phyloP scores from a whole-genome alignment of 2,888 invertebrate genomes.

The Octodonta nipae region DNA sequence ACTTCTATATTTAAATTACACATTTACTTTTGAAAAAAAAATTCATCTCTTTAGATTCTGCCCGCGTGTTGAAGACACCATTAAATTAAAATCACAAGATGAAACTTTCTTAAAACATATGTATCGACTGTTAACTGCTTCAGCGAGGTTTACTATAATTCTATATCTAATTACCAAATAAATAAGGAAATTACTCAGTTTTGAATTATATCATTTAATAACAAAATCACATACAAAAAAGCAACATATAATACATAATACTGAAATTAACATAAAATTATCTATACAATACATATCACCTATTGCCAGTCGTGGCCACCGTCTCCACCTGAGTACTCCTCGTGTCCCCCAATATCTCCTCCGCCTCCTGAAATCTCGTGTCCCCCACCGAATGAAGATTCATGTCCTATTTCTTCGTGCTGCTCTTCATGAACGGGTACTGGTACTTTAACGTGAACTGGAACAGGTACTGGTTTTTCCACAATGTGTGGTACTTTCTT shows the following conservation, averaged over 20 bases:
- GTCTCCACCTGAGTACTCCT: slow-evolving; percentile 6
- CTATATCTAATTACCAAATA: no score
- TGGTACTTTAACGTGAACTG: slow-evolving; percentile 56
- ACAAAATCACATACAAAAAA: slow-evolving; percentile 24
- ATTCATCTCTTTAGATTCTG: no score
- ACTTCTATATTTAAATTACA: no score
- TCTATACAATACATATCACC: slow-evolving; percentile 10
- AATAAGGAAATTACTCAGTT: no score
- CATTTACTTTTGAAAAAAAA: no score
- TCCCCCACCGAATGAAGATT: slow-evolving; percentile 17
- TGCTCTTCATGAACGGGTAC: slow-evolving; percentile 37
- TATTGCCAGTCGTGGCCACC: slow-evolving; percentile 8
- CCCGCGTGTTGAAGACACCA: no score
- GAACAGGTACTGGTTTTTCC: slow-evolving; percentile 51
- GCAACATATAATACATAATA: slow-evolving; percentile 2
- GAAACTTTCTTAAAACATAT: no score
- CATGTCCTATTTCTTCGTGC: slow-evolving; percentile 11
- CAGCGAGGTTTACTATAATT: no score
- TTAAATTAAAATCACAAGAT: no score
- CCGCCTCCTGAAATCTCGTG: slow-evolving; percentile 17
- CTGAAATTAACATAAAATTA: slow-evolving; percentile 8
- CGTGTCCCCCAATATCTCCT: slow-evolving; percentile 17
- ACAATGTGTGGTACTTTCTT: slow-evolving; percentile 32
- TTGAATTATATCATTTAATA: slow-evolving; percentile 22
- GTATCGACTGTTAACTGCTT: no score